Evolutionary conservation across 2,797 vertebrate species (phyloP).

Genomic region (Chiroxiphia lanceolata): DNA sequence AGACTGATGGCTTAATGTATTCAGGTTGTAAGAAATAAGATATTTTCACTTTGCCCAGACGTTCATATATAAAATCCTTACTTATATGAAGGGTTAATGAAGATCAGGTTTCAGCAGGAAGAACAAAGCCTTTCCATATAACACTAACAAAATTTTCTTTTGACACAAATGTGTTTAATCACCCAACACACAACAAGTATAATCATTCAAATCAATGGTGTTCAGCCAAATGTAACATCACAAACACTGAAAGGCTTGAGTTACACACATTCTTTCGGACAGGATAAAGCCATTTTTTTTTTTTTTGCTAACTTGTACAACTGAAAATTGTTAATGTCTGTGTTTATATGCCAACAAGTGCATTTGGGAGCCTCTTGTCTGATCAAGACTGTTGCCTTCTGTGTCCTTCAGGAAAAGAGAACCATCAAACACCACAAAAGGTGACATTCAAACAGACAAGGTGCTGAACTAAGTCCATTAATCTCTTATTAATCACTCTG

Average conservation of each 20-base stretch:
- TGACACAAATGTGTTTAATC: not conserved
- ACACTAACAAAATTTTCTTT: not conserved
- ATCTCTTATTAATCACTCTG: constrained; percentile 18
- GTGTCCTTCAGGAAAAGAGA: constrained; percentile 22
- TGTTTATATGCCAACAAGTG: constrained; percentile 25
- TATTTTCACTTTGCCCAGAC: not conserved
- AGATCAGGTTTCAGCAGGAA: not conserved
- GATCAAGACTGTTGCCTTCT: not conserved
- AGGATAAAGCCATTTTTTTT: not conserved
- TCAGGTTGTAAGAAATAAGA: not conserved
- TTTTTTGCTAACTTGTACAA: constrained; percentile 11
- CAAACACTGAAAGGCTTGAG: constrained; percentile 15
- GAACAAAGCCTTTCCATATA: not conserved
- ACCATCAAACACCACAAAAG: not conserved
- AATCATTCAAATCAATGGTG: constrained; percentile 20
- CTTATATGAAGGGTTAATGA: not conserved
- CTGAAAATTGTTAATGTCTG: not conserved
- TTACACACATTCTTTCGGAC: constrained; percentile 41
- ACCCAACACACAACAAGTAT: not conserved
- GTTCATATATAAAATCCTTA: not conserved
- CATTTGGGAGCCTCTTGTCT: constrained; percentile 16
- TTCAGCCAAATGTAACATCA: constrained; percentile 31
- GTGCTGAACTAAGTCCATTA: not conserved
- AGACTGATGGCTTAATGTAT: not conserved
- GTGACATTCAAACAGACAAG: constrained; percentile 37